Base-by-base conservation (phyloP, 2,888 invertebrate genomes). In the Leptinotarsa peninsularis region DNA sequence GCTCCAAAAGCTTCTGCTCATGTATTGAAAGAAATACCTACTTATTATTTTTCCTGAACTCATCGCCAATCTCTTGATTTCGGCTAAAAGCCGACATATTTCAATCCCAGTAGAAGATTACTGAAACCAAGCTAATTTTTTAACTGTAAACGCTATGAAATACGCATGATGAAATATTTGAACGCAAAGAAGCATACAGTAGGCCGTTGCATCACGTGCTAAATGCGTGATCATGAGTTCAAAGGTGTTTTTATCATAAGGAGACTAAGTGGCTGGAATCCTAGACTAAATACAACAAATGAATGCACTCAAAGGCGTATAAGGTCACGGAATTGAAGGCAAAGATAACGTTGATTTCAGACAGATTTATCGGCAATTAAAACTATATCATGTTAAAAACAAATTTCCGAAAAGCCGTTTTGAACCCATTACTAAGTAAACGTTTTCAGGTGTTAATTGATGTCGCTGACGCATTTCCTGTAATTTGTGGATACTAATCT, bases 251-350 rank as follows among this genome's bases (percentile, higher is more conserved):
- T 27, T 10, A 58, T 21, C 33, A 33, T 18, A 33, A 27, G 63
- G 63, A 63, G 63, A 63, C 63, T 33, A 15, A 17, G n/a, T 63
- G 63, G 17, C 63, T 63, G n/a, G 27, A 33, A 27, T 63, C 63
- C 63, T 33, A 63, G 63, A 63, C 63, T 63, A 33, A 63, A 63
- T 33, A 63, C 33, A 33, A 17, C 17, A 33, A 27, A 63, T n/a
- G 10, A 63, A 33, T 63, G 33, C 63, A 33, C 7, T 63, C 33
- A 63, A 33, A 23, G 18, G 4, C 18, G 58, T 58, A 21, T 56
- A 63, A 63, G 33, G 63, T 33, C 63, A 33, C 15, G 33, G 33
- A 2, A 14, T 17, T 15, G 10, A 58, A 63, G 63, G 15, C 33
- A 63, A n/a, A 23, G n/a, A 58, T 58, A 58, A 58, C 13, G 18